Evolutionary conservation across 2,888 invertebrate genomes (phyloP).

Genomic region (Diaperis boleti): DNA sequence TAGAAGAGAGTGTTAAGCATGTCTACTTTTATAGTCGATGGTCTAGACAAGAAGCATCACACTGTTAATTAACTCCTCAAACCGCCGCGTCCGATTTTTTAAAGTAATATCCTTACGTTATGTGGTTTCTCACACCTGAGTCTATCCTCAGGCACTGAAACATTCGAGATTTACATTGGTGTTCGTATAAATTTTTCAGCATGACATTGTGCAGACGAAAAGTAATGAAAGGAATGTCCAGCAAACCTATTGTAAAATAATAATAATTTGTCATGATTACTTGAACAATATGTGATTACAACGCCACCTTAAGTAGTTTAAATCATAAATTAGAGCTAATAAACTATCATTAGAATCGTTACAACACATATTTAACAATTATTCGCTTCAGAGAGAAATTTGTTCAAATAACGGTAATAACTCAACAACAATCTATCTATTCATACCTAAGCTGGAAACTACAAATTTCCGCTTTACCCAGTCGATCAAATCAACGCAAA

Average conservation of each 20-base stretch:
- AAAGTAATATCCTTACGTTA: slow-evolving; percentile 38
- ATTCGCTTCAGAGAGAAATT: neutral
- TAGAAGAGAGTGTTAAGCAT: slow-evolving; percentile 19
- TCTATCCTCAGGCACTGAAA: slow-evolving; percentile 27
- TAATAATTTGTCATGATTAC: too few species aligned
- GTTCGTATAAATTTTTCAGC: too few species aligned
- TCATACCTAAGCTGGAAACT: neutral
- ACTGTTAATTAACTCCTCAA: slow-evolving; percentile 42
- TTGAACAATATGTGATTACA: too few species aligned
- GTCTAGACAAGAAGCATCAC: slow-evolving; percentile 37
- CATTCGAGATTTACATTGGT: too few species aligned
- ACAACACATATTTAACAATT: neutral
- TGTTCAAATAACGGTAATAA: neutral
- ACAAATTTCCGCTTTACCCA: slow-evolving; percentile 5
- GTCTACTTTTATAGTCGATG: slow-evolving; percentile 35
- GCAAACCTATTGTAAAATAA: too few species aligned
- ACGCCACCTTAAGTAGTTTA: neutral
- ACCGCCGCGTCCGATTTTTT: slow-evolving; percentile 40
- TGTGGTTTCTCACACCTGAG: slow-evolving; percentile 42
- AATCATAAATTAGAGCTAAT: neutral
- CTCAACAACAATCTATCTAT: neutral
- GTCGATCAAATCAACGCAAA: neutral
- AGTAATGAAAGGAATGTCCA: too few species aligned
- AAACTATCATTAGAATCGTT: neutral
- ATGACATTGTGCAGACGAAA: too few species aligned